Evolutionary conservation across 2,797 vertebrate species (phyloP).

Genomic region (Acanthopagrus latus): DNA sequence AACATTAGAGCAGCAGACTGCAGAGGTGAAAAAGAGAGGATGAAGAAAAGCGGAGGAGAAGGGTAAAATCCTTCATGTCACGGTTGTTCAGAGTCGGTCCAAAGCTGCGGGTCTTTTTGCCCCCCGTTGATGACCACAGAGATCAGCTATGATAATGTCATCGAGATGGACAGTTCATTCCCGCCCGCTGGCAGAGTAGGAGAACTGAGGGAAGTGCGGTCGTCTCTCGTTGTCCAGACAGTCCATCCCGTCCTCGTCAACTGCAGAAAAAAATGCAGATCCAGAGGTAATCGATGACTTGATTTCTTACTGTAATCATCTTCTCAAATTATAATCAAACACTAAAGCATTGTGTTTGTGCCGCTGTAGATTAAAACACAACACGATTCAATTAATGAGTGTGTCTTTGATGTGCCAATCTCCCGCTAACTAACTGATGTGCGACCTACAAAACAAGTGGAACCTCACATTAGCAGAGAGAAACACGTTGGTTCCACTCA

Average conservation of each 20-base stretch:
- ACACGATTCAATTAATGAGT: slow-evolving; percentile 56
- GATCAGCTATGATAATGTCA: slow-evolving; percentile 84
- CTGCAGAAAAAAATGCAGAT: slow-evolving; percentile 70
- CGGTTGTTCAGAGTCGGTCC: slow-evolving; percentile 56
- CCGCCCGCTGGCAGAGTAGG: slow-evolving; percentile 97
- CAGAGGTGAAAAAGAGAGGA: slow-evolving; percentile 72
- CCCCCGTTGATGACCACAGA: slow-evolving; percentile 82
- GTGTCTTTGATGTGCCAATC: slow-evolving; percentile 53
- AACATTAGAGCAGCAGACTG: slow-evolving; percentile 31
- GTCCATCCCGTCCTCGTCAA: slow-evolving; percentile 98
- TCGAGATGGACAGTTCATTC: slow-evolving; percentile 85
- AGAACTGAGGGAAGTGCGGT: slow-evolving; percentile 98
- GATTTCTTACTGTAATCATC: background rate
- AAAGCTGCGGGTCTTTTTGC: slow-evolving; percentile 58
- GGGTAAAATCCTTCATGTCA: slow-evolving; percentile 66
- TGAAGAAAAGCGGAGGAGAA: slow-evolving; percentile 36
- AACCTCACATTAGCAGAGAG: slow-evolving; percentile 54
- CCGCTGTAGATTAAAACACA: slow-evolving; percentile 5
- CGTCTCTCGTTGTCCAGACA: slow-evolving; percentile 96
- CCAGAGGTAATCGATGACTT: background rate
- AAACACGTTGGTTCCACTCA: slow-evolving; percentile 56
- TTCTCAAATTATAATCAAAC: slow-evolving; percentile 9
- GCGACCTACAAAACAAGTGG: slow-evolving; percentile 64
- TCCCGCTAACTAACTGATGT: slow-evolving; percentile 53
- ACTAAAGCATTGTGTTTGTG: background rate